Percentiles rank a stretch among this genome's conserved stretches.
Conservation (phyloP, 2,797 vertebrate genomes). For the Hippopotamyrus pictus region DNA sequence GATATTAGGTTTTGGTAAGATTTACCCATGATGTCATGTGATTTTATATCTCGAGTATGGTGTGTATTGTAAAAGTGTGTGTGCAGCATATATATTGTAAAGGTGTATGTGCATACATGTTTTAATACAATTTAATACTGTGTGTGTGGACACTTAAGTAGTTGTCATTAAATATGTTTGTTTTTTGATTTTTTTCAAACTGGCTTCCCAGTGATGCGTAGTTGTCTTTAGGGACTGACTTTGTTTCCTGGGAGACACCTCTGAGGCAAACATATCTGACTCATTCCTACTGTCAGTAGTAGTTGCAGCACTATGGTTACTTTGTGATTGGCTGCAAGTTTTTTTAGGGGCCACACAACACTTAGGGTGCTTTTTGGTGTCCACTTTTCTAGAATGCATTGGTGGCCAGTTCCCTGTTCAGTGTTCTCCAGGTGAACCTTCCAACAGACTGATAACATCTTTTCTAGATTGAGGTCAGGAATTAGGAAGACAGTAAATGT, state of each 20-base stretch:
- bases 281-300: not conserved
- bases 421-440: not conserved
- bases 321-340: not conserved
- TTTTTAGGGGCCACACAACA: not conserved
- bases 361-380: not conserved
- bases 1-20: not conserved
- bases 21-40: not conserved
- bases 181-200: not conserved
- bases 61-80: not conserved
- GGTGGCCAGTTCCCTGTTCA: not conserved
- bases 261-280: not conserved
- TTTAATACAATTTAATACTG: not conserved
- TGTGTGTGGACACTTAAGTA: not conserved
- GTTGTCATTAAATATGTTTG: not conserved
- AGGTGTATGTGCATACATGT: not conserved
- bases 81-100: not conserved
- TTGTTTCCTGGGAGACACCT: not conserved
- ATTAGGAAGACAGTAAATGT: not conserved
- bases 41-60: not conserved
- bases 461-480: not conserved
- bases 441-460: not conserved
- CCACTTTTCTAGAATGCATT: not conserved
- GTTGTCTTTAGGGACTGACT: not conserved
- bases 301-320: not conserved
- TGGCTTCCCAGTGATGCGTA: not conserved